Percentiles rank a stretch among this genome's conserved stretches.
phyloP scores from a whole-genome alignment of 2,113 vertebrate species.

The Gadus macrocephalus region DNA sequence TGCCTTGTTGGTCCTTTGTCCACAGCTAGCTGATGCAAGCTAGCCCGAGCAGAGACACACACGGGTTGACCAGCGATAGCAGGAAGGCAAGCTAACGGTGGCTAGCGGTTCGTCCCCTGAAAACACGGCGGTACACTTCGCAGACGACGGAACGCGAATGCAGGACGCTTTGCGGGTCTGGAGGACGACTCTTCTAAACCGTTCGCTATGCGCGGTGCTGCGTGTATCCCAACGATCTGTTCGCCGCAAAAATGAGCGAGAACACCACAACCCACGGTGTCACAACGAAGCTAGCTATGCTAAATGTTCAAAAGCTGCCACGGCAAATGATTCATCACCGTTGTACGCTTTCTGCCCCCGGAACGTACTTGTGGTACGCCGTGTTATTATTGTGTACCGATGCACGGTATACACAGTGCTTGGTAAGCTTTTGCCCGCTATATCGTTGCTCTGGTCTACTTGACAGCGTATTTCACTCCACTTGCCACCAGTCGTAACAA shows the following conservation, averaged over 20 bases:
- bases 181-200: not conserved
- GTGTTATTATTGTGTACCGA: not conserved
- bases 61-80: slow-evolving; percentile 65
- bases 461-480: too few species aligned
- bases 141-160: slow-evolving; percentile 5
- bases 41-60: slow-evolving; percentile 27
- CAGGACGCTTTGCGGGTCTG: not conserved
- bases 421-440: not conserved
- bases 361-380: slow-evolving; percentile 19
- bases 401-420: not conserved
- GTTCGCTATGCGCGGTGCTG: slow-evolving; percentile 4
- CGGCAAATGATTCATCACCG: slow-evolving; percentile 63
- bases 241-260: slow-evolving; percentile 33
- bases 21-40: slow-evolving; percentile 44
- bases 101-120: slow-evolving; percentile 13
- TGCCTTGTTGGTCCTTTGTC: slow-evolving; percentile 59
- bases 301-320: slow-evolving; percentile 58
- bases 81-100: slow-evolving; percentile 31
- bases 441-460: not conserved
- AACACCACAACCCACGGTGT: not conserved
- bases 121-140: slow-evolving; percentile 26
- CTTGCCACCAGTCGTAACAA: too few species aligned
- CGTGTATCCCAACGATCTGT: slow-evolving; percentile 29
- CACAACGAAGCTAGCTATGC: slow-evolving; percentile 40
- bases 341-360: slow-evolving; percentile 37